These are phyloP conservation scores for Corbicula japonica DNA, from an alignment of 2,888 invertebrate genomes.

Conservation along the genomic window DNA sequence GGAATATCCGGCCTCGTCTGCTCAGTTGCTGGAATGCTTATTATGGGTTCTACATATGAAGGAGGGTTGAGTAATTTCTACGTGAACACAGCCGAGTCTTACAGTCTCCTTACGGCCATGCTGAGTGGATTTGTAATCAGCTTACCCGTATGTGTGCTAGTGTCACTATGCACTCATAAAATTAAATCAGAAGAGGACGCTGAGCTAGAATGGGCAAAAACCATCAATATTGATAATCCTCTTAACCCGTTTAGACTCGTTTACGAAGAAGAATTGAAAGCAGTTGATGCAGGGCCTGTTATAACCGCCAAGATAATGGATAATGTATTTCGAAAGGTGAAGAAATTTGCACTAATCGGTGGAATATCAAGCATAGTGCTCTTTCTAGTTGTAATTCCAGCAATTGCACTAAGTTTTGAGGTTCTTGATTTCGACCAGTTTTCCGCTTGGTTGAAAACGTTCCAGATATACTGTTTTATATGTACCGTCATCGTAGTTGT, in stretches of 20 bases:
- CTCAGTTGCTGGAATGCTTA: slow-evolving; percentile 69
- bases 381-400: slow-evolving; percentile 61
- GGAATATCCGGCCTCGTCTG: slow-evolving; percentile 69
- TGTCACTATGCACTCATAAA: slow-evolving; percentile 75
- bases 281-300: slow-evolving; percentile 47
- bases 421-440: slow-evolving; percentile 61
- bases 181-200: slow-evolving; percentile 64
- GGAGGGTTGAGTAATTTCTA: slow-evolving; percentile 76
- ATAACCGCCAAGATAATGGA: slow-evolving; percentile 63
- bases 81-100: slow-evolving; percentile 73
- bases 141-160: slow-evolving; percentile 69
- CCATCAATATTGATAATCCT: slow-evolving; percentile 79
- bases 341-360: slow-evolving; percentile 51
- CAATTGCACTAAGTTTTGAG: slow-evolving; percentile 51
- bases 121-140: slow-evolving; percentile 69
- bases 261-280: slow-evolving; percentile 73
- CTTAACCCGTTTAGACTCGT: slow-evolving; percentile 73
- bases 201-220: slow-evolving; percentile 74
- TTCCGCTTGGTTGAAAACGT: slow-evolving; percentile 54
- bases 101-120: slow-evolving; percentile 77
- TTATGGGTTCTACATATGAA: slow-evolving; percentile 74
- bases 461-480: slow-evolving; percentile 59
- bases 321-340: slow-evolving; percentile 58
- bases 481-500: slow-evolving; percentile 62
- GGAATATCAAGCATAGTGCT: slow-evolving; percentile 52